Evolutionary conservation across 2,797 vertebrate genomes (phyloP).

Genomic region (Pseudochirops corinnae): DNA sequence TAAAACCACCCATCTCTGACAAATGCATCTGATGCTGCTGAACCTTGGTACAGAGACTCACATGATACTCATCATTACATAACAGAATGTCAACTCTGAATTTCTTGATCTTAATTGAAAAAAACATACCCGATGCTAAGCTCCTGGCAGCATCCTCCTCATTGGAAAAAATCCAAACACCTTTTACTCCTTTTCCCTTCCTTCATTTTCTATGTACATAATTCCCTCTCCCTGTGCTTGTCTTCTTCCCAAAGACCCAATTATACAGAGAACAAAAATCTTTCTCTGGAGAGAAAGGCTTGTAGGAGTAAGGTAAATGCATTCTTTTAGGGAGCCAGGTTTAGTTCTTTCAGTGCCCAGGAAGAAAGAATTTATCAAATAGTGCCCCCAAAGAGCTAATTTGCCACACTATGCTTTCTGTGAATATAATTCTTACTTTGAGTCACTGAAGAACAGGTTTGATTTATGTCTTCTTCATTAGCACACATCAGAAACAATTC

Average conservation of each 20-base stretch:
- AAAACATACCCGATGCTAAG: neutral
- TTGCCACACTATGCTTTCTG: conserved; percentile 33
- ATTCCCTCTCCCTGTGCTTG: conserved; percentile 18
- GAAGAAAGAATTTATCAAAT: conserved; percentile 46
- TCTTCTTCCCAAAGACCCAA: conserved; percentile 41
- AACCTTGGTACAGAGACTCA: neutral
- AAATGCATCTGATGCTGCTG: neutral
- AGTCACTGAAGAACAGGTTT: neutral
- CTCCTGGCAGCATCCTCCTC: neutral
- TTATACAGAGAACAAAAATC: conserved; percentile 37
- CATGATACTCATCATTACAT: conserved; percentile 5
- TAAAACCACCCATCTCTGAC: conserved; percentile 13
- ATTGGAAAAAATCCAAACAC: conserved; percentile 31
- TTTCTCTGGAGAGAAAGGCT: conserved; percentile 46
- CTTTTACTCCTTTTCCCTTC: neutral
- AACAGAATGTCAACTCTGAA: conserved; percentile 24
- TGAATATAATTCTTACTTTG: conserved; percentile 25
- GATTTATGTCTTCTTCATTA: conserved; percentile 46
- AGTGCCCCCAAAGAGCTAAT: conserved; percentile 47
- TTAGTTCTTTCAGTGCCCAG: neutral
- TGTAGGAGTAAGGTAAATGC: neutral
- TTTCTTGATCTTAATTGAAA: conserved; percentile 47
- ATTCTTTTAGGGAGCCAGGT: conserved; percentile 20
- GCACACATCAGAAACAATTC: conserved; percentile 17
- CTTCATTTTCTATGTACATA: conserved; percentile 7